phyloP scores from a whole-genome alignment of 2,888 invertebrate genomes.

The Thysanoteuthis rhombus region DNA sequence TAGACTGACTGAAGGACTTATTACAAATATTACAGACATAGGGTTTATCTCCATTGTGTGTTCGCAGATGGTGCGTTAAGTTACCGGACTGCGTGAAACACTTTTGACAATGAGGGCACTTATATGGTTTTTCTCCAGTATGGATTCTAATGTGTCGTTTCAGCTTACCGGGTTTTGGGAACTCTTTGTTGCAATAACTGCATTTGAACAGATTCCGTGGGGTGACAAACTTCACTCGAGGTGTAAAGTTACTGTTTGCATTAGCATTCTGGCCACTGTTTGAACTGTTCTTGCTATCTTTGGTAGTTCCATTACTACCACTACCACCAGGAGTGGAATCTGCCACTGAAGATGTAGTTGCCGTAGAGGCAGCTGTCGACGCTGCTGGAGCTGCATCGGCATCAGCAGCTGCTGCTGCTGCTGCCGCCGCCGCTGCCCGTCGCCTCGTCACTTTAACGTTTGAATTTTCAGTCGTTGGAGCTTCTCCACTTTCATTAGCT shows the following conservation, averaged over 20 bases:
- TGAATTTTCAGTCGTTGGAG: not conserved
- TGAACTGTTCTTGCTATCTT: not conserved
- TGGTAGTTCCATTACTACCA: not conserved
- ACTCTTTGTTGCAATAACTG: not conserved
- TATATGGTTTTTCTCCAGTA: not conserved
- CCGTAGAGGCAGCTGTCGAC: not conserved
- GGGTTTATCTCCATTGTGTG: not conserved
- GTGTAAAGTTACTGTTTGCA: not conserved
- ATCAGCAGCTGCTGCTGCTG: not conserved
- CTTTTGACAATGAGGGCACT: not conserved
- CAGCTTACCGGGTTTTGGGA: not conserved
- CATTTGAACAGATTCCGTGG: not conserved
- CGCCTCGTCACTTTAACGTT: not conserved
- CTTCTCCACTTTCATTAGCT: not conserved
- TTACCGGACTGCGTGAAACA: not conserved
- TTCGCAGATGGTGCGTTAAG: not conserved
- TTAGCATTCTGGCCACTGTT: not conserved
- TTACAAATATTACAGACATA: not conserved
- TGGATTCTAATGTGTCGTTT: not conserved
- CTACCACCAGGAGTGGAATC: not conserved
- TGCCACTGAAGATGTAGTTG: not conserved
- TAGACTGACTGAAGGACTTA: not conserved
- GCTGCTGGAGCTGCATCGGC: not conserved
- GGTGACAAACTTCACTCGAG: not conserved
- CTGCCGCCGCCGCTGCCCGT: not conserved